phyloP scores from a whole-genome alignment of 2,888 invertebrate species.

The Plebejus argus region DNA sequence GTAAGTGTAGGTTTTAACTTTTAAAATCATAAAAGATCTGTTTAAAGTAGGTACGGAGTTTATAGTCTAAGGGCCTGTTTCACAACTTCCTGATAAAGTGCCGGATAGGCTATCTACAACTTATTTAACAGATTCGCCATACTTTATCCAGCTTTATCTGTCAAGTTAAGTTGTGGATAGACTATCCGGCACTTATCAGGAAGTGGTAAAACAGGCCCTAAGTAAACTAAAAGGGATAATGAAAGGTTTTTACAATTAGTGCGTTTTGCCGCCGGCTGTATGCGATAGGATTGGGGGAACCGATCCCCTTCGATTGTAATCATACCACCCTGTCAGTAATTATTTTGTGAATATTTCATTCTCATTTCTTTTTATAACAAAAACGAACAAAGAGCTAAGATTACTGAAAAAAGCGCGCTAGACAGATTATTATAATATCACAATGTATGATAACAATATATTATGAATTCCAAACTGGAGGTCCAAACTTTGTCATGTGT shows the following conservation, averaged over 20 bases:
- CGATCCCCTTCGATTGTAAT: neutral
- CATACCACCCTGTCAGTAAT: neutral
- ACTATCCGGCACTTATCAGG: no score
- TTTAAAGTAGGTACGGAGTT: neutral
- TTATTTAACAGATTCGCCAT: no score
- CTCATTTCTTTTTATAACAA: neutral
- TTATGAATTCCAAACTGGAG: neutral
- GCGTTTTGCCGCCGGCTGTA: neutral
- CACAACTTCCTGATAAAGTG: no score
- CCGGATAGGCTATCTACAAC: no score
- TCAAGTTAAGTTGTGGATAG: no score
- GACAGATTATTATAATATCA: no score
- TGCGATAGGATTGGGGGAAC: neutral
- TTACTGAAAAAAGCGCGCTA: no score
- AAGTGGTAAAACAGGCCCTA: no score
- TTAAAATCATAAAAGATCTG: neutral
- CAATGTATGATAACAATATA: no score
- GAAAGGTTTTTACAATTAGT: conserved; percentile 12
- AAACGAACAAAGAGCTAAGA: neutral
- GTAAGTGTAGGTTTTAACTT: no score
- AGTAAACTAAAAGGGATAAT: conserved; percentile 1
- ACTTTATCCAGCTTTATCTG: no score
- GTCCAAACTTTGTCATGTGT: neutral
- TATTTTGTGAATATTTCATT: conserved; percentile 21
- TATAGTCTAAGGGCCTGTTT: no score